Base-by-base conservation (phyloP, 2,113 vertebrate genomes). In the Candoia aspera region DNA sequence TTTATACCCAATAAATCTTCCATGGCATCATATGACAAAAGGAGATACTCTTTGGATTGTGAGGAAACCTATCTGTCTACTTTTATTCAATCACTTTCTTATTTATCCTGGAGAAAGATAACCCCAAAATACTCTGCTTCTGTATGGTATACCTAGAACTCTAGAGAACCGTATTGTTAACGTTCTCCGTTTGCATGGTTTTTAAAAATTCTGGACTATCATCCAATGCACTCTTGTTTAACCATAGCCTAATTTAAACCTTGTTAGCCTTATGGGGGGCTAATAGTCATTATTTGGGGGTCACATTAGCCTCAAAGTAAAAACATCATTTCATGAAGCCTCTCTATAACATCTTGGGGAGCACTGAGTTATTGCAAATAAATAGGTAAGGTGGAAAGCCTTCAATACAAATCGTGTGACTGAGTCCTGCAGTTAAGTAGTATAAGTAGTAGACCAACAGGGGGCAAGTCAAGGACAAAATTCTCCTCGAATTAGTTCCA, bases 401-500 rank as follows among this genome's bases (percentile, higher is more conserved):
- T 33, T 37, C 19, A 60, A 9, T 84, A 62, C 37, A 84, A 84
- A 84, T 92, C n/a, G 49, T 19, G 29, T 68, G 29, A 26, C n/a
- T 42, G 42, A 60, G 60, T 86, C 84, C 29, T 86, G 24, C 26
- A 91, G 19, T 84, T 92, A 84, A 89, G 29, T 29, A 84, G 23
- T 62, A 29, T 92, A 42, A 60, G 23, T 92, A 23, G 21, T 60
- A 84, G 55, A 24, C 29, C 57, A 89, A 87, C 42, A 84, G 73
- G 73, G n/a, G 87, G 29, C 68, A 92, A 88, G 88, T 87, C 55
- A 54, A 87, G 37, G 64, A 23, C 62, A 46, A 79, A 49, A 23
- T 89, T 62, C 57, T 89, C 4, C n/a, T 84, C 73, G 84, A 62
- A 89, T 84, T 92, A 92, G 17, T 58, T 84, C 55, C 59, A 37